Evolutionary conservation across 2,888 invertebrate genomes (phyloP).

Genomic region (Willowsia nigromaculata): DNA sequence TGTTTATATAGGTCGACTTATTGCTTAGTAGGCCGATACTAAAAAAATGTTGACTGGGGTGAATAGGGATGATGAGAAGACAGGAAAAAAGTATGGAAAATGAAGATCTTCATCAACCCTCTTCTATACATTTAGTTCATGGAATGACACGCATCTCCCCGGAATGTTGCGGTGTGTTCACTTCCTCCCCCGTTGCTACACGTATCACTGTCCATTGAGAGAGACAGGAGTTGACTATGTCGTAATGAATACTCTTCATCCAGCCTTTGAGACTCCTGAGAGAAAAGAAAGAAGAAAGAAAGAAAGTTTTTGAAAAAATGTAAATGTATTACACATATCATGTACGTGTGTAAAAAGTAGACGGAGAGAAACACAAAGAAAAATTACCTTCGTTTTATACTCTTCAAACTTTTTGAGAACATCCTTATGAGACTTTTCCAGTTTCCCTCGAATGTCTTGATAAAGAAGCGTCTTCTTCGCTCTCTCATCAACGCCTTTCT

Average conservation of each 20-base stretch:
- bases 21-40: conserved; percentile 77
- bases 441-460: conserved; percentile 83
- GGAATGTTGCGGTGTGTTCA: conserved; percentile 63
- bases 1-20: conserved; percentile 76
- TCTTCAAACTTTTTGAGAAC: conserved; percentile 86
- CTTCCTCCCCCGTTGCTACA: conserved; percentile 68
- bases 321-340: background rate
- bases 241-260: conserved; percentile 61
- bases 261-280: conserved; percentile 62
- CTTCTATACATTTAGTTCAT: conserved; percentile 50
- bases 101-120: background rate
- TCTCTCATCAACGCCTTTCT: conserved; percentile 93
- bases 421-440: conserved; percentile 89
- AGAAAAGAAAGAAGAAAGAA: conserved; percentile 10
- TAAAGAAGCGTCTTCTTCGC: conserved; percentile 83
- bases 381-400: conserved; percentile 81
- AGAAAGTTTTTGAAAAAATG: background rate
- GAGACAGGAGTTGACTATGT: conserved; percentile 45
- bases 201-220: conserved; percentile 56
- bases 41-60: background rate
- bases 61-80: background rate
- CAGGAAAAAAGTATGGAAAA: background rate
- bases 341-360: background rate
- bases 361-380: background rate
- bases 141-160: conserved; percentile 68